These are phyloP conservation scores for Nomada fucata DNA, from an alignment of 2,888 invertebrate species.

Conservation along the genomic window DNA sequence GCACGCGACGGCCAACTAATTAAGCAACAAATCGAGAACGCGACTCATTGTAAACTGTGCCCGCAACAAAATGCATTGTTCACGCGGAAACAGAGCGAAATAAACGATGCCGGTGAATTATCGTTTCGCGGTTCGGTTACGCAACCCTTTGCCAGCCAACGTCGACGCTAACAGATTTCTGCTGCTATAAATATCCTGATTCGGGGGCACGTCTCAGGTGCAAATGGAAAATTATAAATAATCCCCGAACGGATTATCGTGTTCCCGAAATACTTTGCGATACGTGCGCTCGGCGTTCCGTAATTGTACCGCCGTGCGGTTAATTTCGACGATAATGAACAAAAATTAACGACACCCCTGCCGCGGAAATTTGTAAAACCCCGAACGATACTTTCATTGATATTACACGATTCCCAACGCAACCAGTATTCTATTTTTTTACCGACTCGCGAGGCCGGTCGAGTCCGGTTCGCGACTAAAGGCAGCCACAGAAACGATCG, in stretches of 20 bases:
- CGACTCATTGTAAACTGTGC: not conserved
- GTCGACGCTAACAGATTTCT: not conserved
- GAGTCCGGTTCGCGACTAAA: not conserved
- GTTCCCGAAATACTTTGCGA: conserved; percentile 36
- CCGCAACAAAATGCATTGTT: conserved; percentile 19
- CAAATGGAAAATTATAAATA: conserved; percentile 25
- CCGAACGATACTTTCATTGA: too few species aligned
- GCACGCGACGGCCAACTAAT: conserved; percentile 7
- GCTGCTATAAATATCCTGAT: conserved; percentile 11
- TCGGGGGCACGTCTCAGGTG: conserved; percentile 34
- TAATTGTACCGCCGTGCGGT: not conserved
- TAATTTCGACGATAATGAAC: not conserved
- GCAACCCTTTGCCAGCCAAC: not conserved
- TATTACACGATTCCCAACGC: too few species aligned
- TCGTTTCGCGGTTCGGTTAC: conserved; percentile 16
- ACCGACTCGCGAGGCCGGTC: not conserved
- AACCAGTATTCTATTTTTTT: not conserved
- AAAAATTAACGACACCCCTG: not conserved
- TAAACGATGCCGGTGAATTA: conserved; percentile 12
- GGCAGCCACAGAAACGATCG: not conserved
- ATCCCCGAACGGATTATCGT: conserved; percentile 33
- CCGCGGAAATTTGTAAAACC: too few species aligned
- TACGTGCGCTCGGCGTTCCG: not conserved
- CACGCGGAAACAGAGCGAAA: not conserved
- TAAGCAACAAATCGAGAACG: not conserved